phyloP scores from a whole-genome alignment of 2,797 vertebrate genomes.

The Meda fulgida region DNA sequence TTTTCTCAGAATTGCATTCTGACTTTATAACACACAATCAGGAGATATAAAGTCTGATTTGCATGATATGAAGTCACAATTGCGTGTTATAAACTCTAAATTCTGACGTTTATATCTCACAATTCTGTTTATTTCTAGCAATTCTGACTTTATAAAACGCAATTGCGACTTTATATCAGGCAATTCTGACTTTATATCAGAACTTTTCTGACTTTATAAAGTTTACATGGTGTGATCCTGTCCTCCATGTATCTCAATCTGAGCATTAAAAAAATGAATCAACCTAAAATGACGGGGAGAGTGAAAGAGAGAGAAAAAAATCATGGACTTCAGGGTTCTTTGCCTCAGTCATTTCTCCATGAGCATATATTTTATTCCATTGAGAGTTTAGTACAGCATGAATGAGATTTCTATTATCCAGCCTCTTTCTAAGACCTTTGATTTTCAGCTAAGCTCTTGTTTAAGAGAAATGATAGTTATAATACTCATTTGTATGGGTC shows the following conservation, averaged over 20 bases:
- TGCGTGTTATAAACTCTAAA: too few relatives aligned
- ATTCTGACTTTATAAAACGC: too few relatives aligned
- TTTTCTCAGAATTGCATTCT: too few relatives aligned
- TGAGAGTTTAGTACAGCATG: background rate
- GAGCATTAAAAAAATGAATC: background rate
- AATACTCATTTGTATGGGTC: slow-evolving; percentile 2
- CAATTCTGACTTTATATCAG: too few relatives aligned
- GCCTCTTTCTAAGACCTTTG: slow-evolving; percentile 23
- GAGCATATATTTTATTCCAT: slow-evolving; percentile 26
- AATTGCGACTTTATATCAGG: too few relatives aligned
- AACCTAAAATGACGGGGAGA: background rate
- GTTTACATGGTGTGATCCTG: background rate
- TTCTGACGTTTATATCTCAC: too few relatives aligned
- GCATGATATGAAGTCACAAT: too few relatives aligned
- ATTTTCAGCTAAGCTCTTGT: slow-evolving; percentile 24
- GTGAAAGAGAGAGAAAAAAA: slow-evolving; percentile 25
- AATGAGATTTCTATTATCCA: slow-evolving; percentile 37
- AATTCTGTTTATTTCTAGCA: too few relatives aligned
- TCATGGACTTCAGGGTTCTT: background rate
- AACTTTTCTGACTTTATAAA: background rate
- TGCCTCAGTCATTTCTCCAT: background rate
- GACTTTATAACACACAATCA: too few relatives aligned
- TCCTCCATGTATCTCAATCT: background rate
- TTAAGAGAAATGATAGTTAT: slow-evolving; percentile 1
- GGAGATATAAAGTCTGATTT: too few relatives aligned